A percentile compares a stretch with the other conserved stretches of the same genome.
These are phyloP conservation scores for Agrypnia vestita DNA, from an alignment of 1,140 invertebrate species.

Conservation along the genomic window DNA sequence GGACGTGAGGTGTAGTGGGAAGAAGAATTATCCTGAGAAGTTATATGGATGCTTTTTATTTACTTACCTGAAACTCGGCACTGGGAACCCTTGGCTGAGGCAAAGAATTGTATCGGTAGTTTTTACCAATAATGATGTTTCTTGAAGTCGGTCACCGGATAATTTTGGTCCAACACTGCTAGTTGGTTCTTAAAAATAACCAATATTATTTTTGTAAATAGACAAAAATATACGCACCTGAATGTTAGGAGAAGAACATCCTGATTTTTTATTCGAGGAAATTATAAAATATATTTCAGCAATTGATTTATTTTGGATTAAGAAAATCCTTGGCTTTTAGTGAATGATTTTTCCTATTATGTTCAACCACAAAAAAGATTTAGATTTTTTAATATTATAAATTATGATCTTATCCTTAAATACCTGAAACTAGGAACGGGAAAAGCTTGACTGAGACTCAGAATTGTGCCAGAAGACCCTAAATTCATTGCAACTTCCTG, in stretches of 20 bases:
- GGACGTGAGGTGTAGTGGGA: no score
- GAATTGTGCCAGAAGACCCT: conserved; percentile 70
- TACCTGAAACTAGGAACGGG: conserved; percentile 78
- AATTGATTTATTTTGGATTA: no score
- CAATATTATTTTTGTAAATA: background rate
- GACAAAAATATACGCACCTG: conserved; percentile 29
- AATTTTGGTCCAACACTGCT: conserved; percentile 80
- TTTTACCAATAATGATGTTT: conserved; percentile 65
- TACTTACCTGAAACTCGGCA: conserved; percentile 78
- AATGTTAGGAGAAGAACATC: conserved; percentile 17
- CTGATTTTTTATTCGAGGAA: background rate
- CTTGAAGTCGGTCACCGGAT: conserved; percentile 74
- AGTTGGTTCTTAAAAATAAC: conserved; percentile 75
- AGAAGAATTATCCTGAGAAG: background rate
- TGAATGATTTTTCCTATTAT: no score
- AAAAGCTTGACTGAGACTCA: conserved; percentile 77
- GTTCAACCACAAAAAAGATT: no score
- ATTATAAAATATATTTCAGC: background rate
- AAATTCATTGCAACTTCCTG: conserved; percentile 69
- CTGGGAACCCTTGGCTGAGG: conserved; percentile 76
- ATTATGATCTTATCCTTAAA: conserved; percentile 14
- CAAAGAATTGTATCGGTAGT: conserved; percentile 74
- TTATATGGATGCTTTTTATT: background rate
- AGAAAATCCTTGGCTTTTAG: no score
- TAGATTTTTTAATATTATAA: no score